Conservation (phyloP, 1,140 invertebrate genomes). For the Halictus rubicundus region DNA sequence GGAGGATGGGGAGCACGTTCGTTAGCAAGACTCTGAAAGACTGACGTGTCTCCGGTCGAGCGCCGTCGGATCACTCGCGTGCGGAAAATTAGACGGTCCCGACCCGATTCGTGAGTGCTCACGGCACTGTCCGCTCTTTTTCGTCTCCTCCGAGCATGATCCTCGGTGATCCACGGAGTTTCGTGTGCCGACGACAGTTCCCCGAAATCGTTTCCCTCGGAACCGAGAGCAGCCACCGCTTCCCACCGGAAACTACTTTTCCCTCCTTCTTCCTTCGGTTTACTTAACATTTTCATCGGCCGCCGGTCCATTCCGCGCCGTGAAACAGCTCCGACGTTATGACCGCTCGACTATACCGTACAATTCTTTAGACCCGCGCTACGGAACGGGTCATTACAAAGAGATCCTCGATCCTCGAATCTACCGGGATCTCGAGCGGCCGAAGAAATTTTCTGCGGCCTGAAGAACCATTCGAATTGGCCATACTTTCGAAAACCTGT, state of each 20-base stretch:
- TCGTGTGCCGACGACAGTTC: slow-evolving; percentile 43
- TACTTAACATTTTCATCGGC: slow-evolving; percentile 8
- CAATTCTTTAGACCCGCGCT: not conserved
- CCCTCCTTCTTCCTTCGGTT: not conserved
- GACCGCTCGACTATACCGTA: no score
- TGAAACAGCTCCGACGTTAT: not conserved
- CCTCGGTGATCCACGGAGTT: slow-evolving; percentile 55
- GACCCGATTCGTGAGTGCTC: slow-evolving; percentile 56
- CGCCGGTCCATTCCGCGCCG: not conserved
- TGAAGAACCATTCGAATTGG: no score
- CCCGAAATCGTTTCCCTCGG: slow-evolving; percentile 43
- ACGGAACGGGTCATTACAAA: no score
- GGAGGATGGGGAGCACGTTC: no score
- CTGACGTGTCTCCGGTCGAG: slow-evolving; percentile 14
- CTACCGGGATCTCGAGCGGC: no score
- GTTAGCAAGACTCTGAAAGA: slow-evolving; percentile 41
- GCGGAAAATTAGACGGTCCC: slow-evolving; percentile 64
- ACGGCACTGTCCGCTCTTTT: not conserved
- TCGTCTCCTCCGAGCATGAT: slow-evolving; percentile 43
- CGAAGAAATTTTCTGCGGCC: no score
- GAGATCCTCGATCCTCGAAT: no score
- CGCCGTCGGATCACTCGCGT: slow-evolving; percentile 61
- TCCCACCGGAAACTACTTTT: not conserved
- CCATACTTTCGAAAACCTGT: no score
- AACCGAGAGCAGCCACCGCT: slow-evolving; percentile 2